Percentiles rank a stretch among this genome's conserved stretches.
Conservation (phyloP, 2,888 invertebrate genomes). For the Torymus tubicola region DNA sequence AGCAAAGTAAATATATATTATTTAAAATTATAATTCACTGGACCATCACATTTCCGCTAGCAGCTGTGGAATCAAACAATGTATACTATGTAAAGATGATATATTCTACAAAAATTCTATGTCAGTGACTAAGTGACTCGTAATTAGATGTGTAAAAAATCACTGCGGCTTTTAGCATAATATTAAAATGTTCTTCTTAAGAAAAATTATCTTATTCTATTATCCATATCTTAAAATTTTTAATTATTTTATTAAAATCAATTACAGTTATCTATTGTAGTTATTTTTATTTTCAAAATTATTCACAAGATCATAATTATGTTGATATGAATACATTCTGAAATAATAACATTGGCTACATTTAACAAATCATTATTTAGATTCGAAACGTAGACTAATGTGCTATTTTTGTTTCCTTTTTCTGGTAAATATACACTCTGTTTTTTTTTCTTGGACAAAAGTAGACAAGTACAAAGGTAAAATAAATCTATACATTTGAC, state of each 20-base stretch:
- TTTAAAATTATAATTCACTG: slow-evolving; percentile 51
- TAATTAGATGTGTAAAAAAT: slow-evolving; percentile 56
- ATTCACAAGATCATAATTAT: slow-evolving; percentile 61
- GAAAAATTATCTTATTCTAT: slow-evolving; percentile 41
- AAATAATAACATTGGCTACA: slow-evolving; percentile 68
- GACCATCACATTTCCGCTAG: slow-evolving; percentile 56
- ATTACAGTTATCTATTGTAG: slow-evolving; percentile 55
- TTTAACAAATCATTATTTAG: slow-evolving; percentile 61
- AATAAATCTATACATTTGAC: slow-evolving; percentile 67
- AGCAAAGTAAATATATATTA: slow-evolving; percentile 48
- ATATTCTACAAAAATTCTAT: slow-evolving; percentile 55
- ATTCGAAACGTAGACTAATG: slow-evolving; percentile 63
- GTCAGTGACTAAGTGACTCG: slow-evolving; percentile 55
- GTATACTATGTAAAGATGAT: slow-evolving; percentile 55
- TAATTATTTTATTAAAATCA: slow-evolving; percentile 45
- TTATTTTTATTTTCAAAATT: slow-evolving; percentile 61
- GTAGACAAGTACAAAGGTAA: slow-evolving; percentile 65
- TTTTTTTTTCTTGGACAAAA: slow-evolving; percentile 67
- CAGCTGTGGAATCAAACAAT: slow-evolving; percentile 53
- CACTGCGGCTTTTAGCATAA: slow-evolving; percentile 55
- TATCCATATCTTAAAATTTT: slow-evolving; percentile 12
- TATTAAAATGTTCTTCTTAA: slow-evolving; percentile 56
- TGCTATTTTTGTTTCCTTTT: slow-evolving; percentile 53
- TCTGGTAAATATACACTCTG: slow-evolving; percentile 69
- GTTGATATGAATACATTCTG: slow-evolving; percentile 69